Evolutionary conservation across 2,113 vertebrate genomes (phyloP), one percentile per base, ranked within the genome.

Genomic region (Rhineura floridana): DNA sequence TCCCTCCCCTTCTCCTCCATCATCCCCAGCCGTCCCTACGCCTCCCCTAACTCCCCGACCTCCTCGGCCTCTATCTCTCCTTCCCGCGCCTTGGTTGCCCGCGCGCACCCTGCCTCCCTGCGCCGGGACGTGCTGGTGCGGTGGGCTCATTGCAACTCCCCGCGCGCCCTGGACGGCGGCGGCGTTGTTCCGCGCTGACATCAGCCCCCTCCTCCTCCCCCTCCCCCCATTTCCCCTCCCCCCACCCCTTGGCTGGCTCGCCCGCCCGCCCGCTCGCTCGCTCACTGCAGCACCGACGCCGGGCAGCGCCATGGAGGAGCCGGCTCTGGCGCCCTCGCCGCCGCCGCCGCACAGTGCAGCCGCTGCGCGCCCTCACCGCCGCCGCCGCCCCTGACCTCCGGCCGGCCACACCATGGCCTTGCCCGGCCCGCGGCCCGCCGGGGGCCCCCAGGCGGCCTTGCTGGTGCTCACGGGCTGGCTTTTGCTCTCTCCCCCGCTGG

Each of bases 351-450:
- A 87, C 81, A 89, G 88, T 81, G 82, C 84, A n/a, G 70, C 72
- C 83, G n/a, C 93, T 62, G 83, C 84, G 81, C 65, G 76, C 87
- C 89, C 92, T 92, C 93, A 89, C 90, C 87, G 90, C 88, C 86
- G 33, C 92, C 65, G 86, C 93, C 93, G 82, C 91, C 90, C 89
- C 84, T 90, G 85, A 87, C 87, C 90, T 82, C 76, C 93, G 82
- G 79, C 93, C 52, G 78, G 95, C 85, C 93, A 33, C 89, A 88
- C 97, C 83, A 94, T 92, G 85, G 73, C 97, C 89, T 94, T 97
- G 44, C 83, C 78, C 44, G 88, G 83, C 39, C 83, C 83, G 42
- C 77, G 44, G n/a, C 81, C 87, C 75, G 86, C 67, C 78, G 86
- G 86, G 50, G 86, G 28, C 39, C 39, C 86, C 48, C 78, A 86